Evolutionary conservation across 1,140 invertebrate genomes (phyloP).

Genomic region (Belonocnema kinseyi): DNA sequence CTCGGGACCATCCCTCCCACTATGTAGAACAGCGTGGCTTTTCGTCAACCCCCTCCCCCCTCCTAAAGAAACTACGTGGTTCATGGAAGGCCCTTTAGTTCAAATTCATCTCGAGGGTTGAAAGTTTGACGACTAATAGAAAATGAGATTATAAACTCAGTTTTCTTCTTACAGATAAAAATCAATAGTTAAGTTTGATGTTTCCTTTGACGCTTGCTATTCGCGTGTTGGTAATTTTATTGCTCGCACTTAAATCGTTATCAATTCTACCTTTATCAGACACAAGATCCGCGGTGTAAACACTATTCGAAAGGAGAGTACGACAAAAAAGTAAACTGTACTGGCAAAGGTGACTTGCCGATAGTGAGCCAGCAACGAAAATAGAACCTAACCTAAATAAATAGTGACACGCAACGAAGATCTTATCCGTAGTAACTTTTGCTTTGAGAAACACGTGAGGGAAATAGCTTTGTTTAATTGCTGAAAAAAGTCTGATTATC

Average conservation of each 20-base stretch:
- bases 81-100: no score
- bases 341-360: constrained; percentile 32
- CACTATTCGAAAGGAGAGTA: not conserved
- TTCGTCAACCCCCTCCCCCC: no score
- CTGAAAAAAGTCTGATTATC: constrained; percentile 17
- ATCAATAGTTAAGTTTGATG: not conserved
- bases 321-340: constrained; percentile 13
- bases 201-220: not conserved
- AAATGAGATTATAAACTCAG: not conserved
- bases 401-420: constrained; percentile 56
- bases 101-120: no score
- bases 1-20: no score
- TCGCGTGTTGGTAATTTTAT: constrained; percentile 9
- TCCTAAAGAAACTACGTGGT: no score
- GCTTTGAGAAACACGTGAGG: constrained; percentile 45
- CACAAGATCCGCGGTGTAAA: constrained; percentile 9
- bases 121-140: not conserved
- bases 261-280: constrained; percentile 16
- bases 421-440: constrained; percentile 48
- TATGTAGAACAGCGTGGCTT: no score
- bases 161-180: not conserved
- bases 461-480: constrained; percentile 4
- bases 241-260: not conserved
- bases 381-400: constrained; percentile 53
- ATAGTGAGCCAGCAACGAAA: constrained; percentile 42